Base-by-base conservation (phyloP, 2,888 invertebrate species). In the Unio pictorum region DNA sequence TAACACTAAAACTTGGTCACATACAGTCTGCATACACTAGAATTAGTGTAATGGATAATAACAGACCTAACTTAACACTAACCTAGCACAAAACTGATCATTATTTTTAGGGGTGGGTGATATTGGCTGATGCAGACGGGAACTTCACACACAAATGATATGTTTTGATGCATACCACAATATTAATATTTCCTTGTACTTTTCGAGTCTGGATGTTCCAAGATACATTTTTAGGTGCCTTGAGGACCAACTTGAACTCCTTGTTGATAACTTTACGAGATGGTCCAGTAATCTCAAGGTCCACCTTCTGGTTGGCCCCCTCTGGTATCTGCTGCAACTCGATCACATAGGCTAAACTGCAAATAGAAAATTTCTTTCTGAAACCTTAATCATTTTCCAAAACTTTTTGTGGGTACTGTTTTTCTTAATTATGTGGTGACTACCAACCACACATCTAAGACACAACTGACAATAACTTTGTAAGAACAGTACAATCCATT, bases 231-330 rank as follows among this genome's bases (percentile, higher is more conserved):
- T 79, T 78, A 23, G 86, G 85, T n/a, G 89, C 85, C 73, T 89
- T 89, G 56, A 90, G 83, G n/a, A 90, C 84, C 30, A 90, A 84
- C 66, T 84, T 84, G 59, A 89, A 79, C 67, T 89, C 75, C 58
- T 75, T 76, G 61, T 81, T 73, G 23, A 67, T 72, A 0, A 57
- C 64, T 59, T 74, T 74, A n/a, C 66, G 59, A 11, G 69, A 74
- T 28, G 72, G 67, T 23, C 77, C 73, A 60, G 74, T 56, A 23
- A 86, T 80, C n/a, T 86, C 84, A 45, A 86, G 76, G 62, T 83
- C 78, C 6, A 84, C 78, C 34, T 76, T 73, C 63, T 76, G 62
- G 17, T 63, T 64, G 20, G 64, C 59, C 55, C 72, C 66, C 28
- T 74, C 61, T 54, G 75, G 73, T 5, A 76, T 80, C 17, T 79